Evolutionary conservation across 2,113 vertebrate genomes (phyloP), one percentile per base, ranked within the genome.

Genomic region (Malurus elegans): DNA sequence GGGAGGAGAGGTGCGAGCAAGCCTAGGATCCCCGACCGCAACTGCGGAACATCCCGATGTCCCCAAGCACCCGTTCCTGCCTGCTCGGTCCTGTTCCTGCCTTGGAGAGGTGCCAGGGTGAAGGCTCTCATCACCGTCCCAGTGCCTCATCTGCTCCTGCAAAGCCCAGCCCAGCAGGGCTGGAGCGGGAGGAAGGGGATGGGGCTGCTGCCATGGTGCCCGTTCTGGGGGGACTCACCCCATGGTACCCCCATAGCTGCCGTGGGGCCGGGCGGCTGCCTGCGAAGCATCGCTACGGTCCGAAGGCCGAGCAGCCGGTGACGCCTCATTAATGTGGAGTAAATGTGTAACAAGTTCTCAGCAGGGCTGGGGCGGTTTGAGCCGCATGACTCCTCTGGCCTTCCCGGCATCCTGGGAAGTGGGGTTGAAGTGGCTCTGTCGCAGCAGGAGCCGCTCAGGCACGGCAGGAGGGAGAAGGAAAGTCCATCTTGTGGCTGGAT

Each of bases 321-420:
- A 44, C 4, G 48, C 76, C 93, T 92, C 93, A 89, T 92, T 96
- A 90, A 67, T 2, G 2, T 3, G 3, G 57, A 54, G 91, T 95
- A 86, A 96, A 96, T 95, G 58, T 80, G 76, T 96, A 95, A 96
- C 72, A 8, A 83, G 53, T 38, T 53, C 62, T 44, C 6, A 3
- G 79, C 66, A 5, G 10, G 31, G 42, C 47, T 1, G 2, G 29
- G 48, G 85, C 13, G 1, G 67, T 86, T 93, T 5, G 34, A 89
- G 75, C 67, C 5, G 34, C 88, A 67, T 3, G 25, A 71, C 32
- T 83, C 28, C 34, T 70, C 66, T 62, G 2, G 9, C 53, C 44
- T 34, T 34, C 20, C n/a, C 2, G 3, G 14, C 18, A 28, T 29
- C 14, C 57, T 1, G 4, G 48, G 38, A 79, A 6, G 13, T 2